These are phyloP conservation scores for Eulacestoma nigropectus DNA, from an alignment of 2,113 vertebrate genomes.

Conservation along the genomic window DNA sequence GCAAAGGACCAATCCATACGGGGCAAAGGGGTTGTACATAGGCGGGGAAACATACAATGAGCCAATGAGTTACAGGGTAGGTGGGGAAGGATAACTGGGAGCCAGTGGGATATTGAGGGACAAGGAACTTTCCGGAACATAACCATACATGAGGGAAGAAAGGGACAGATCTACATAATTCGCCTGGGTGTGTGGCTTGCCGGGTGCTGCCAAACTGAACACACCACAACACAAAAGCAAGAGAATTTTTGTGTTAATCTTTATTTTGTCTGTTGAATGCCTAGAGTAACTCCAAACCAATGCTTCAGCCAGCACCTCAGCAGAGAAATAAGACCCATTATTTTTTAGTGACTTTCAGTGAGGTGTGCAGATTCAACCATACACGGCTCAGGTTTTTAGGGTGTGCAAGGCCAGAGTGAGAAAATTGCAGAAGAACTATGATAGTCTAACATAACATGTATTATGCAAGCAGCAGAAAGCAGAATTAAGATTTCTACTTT, in stretches of 20 bases:
- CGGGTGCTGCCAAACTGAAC: too few relatives aligned
- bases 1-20: too few relatives aligned
- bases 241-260: background rate
- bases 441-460: background rate
- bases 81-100: too few relatives aligned
- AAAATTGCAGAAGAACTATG: background rate
- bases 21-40: too few relatives aligned
- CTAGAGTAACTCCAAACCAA: background rate
- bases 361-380: rapidly evolving
- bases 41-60: too few relatives aligned
- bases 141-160: too few relatives aligned
- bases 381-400: background rate
- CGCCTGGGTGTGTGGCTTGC: too few relatives aligned
- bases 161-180: too few relatives aligned
- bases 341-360: background rate
- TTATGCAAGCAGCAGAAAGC: background rate
- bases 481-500: background rate
- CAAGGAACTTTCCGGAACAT: too few relatives aligned
- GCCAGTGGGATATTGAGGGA: too few relatives aligned
- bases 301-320: background rate
- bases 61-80: too few relatives aligned
- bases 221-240: too few relatives aligned
- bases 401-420: background rate
- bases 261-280: background rate
- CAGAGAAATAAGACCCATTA: background rate